Evolutionary conservation across 2,113 vertebrate genomes (phyloP).

Genomic region (Capreolus pygargus): DNA sequence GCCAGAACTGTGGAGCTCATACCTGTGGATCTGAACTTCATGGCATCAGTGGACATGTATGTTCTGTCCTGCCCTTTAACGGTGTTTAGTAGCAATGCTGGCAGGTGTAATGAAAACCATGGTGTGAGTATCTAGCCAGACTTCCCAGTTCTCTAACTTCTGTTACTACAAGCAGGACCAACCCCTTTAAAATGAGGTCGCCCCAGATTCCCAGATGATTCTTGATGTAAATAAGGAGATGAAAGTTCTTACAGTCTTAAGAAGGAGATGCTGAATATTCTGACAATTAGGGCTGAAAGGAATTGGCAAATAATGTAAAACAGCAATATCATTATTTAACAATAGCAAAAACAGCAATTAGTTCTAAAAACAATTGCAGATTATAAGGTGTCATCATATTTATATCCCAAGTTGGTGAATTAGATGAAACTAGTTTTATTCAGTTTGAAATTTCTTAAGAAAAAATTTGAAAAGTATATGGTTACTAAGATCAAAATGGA

Average conservation of each 20-base stretch:
- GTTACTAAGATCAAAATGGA: background rate
- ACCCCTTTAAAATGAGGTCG: background rate
- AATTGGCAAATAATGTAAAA: background rate
- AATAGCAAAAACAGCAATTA: background rate
- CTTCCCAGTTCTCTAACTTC: background rate
- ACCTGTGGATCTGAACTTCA: background rate
- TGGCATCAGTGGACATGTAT: accelerated
- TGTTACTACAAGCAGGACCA: background rate
- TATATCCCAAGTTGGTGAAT: background rate
- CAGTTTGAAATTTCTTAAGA: background rate
- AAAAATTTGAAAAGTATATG: background rate
- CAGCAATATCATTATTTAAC: background rate
- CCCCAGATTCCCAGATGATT: background rate
- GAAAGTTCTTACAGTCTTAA: background rate
- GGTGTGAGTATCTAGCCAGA: background rate
- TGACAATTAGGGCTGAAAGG: background rate
- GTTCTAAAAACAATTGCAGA: background rate
- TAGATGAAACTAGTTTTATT: background rate
- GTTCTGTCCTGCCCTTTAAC: background rate
- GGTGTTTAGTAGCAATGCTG: background rate
- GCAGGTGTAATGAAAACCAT: background rate
- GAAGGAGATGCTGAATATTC: background rate
- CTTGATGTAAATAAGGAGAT: background rate
- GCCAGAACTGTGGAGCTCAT: background rate
- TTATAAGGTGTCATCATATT: background rate